phyloP scores from a whole-genome alignment of 2,888 invertebrate genomes.

The Orthonychiurus folsomi region DNA sequence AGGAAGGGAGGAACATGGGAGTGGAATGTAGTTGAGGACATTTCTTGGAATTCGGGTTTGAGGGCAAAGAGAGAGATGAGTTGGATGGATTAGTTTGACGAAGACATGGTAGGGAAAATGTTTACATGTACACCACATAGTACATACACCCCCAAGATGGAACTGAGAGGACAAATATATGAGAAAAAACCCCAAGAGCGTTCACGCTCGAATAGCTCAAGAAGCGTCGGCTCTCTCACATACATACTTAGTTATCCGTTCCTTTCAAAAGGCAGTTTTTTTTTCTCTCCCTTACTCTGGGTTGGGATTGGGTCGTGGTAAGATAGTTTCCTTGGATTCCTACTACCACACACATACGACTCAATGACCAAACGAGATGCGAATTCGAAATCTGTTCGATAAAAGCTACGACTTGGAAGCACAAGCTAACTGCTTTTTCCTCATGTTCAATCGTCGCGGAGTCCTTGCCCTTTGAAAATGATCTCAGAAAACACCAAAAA shows the following conservation, averaged over 20 bases:
- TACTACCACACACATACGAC: not conserved
- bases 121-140: not conserved
- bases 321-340: slow-evolving; percentile 15
- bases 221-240: slow-evolving; percentile 11
- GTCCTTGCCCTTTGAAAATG: not conserved
- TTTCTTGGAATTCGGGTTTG: no score
- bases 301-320: slow-evolving; percentile 1
- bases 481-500: not conserved
- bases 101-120: not conserved
- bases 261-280: not conserved
- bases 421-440: no score
- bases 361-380: slow-evolving; percentile 19
- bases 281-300: slow-evolving; percentile 11
- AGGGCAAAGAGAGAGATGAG: no score
- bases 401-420: slow-evolving; percentile 15
- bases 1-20: not conserved
- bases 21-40: not conserved
- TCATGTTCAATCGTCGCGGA: not conserved
- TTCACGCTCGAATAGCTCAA: slow-evolving; percentile 19
- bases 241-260: slow-evolving; percentile 9
- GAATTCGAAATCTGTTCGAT: slow-evolving; percentile 22
- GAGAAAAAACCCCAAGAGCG: slow-evolving; percentile 19
- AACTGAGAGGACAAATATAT: slow-evolving; percentile 8
- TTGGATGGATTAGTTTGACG: not conserved
- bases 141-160: no score